A percentile compares a stretch with the other conserved stretches of the same genome.
Evolutionary conservation across 92 coral and sea anemone species (phyloP).

Genomic region (Epizoanthus stellaris): DNA sequence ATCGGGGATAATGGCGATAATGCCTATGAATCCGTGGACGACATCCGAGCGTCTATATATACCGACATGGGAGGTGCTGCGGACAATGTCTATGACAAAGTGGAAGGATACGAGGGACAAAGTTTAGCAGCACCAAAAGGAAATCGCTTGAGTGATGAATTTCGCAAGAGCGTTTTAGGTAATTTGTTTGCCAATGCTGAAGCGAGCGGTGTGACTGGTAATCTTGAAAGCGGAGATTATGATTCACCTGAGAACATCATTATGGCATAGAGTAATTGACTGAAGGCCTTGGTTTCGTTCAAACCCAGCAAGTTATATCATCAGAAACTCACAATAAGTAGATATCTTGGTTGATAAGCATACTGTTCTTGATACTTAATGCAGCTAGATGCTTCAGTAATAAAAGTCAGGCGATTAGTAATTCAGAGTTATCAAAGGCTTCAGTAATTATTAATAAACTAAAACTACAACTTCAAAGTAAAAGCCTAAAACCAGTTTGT

Average conservation of each 20-base stretch:
- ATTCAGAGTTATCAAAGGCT: too few species aligned
- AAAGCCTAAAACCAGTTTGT: too few species aligned
- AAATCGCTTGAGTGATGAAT: neutral
- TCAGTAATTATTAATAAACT: too few species aligned
- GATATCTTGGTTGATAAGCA: too few species aligned
- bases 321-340: too few species aligned
- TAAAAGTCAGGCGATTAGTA: too few species aligned
- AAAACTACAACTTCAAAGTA: too few species aligned
- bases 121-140: neutral
- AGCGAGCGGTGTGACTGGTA: neutral
- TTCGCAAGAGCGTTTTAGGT: conserved; percentile 8
- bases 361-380: too few species aligned
- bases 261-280: neutral
- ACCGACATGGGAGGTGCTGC: neutral
- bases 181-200: neutral
- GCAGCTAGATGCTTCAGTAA: too few species aligned
- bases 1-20: neutral
- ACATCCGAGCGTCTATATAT: neutral
- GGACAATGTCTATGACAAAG: conserved; percentile 3
- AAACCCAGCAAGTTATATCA: too few species aligned
- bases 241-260: conserved; percentile 19
- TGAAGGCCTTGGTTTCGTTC: too few species aligned
- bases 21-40: neutral
- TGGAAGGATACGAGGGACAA: conserved; percentile 31
- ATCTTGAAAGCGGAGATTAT: neutral